Evolutionary conservation across 2,888 invertebrate species (phyloP).

Genomic region (Nephrotoma flavescens): DNA sequence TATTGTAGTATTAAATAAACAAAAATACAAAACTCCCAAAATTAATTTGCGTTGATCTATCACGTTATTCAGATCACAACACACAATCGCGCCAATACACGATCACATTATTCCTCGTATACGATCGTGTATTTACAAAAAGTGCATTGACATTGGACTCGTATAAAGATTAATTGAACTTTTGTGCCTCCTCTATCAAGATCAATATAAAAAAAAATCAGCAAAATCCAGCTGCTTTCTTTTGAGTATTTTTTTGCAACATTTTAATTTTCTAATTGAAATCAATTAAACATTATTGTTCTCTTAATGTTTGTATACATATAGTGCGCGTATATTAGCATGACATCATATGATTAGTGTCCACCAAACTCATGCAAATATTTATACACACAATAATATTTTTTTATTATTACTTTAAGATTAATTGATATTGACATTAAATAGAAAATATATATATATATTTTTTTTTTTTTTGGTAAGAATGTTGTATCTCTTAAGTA

Average conservation of each 20-base stretch:
- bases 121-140: not conserved
- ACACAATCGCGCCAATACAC: not conserved
- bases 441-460: not conserved
- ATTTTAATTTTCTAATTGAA: not conserved
- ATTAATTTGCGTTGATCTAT: not conserved
- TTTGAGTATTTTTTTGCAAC: not conserved
- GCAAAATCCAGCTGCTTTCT: not conserved
- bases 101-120: not conserved
- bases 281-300: not conserved
- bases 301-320: not conserved
- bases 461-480: not conserved
- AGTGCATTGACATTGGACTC: not conserved
- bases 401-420: not conserved
- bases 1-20: not conserved
- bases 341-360: not conserved
- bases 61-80: not conserved
- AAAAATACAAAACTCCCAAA: not conserved
- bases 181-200: not conserved
- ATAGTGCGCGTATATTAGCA: not conserved
- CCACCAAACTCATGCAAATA: not conserved
- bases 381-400: not conserved
- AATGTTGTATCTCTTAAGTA: not conserved
- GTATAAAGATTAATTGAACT: not conserved
- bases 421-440: not conserved
- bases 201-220: not conserved